Base-by-base conservation (phyloP, 2,113 vertebrate genomes). In the Lycaon pictus region DNA sequence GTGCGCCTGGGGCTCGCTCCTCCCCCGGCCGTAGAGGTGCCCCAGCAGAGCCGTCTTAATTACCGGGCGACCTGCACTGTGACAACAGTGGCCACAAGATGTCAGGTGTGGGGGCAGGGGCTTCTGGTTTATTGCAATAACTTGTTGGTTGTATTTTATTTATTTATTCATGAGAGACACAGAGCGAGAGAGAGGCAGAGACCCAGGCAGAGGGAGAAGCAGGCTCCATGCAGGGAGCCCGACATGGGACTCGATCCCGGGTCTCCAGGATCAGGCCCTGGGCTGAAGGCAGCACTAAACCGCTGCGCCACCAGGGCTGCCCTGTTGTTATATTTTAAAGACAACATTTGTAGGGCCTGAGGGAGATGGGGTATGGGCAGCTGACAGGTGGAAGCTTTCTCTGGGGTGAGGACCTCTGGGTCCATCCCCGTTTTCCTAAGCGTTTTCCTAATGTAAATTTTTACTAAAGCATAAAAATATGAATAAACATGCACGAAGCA, bases 341-440 rank as follows among this genome's bases (percentile, higher is more conserved):
- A 19, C 32, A 69, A 17, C 16, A 17, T 35, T 16, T 19, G 17
- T 27, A 3, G 0, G 43, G 43, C 69, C 35, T 92, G 29, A 4
- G 11, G 37, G 1, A 17, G 3, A 2, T 17, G 29, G 29, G 15
- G 1, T 3, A 9, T 0, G 2, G 23, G 10, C 3, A 6, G 27
- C n/a, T 7, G 7, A 11, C 4, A 3, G 3, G 35, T 27, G 29
- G 27, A 13, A 20, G 27, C 32, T 58, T 58, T 74, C 56, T 62
- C 8, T 7, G 3, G 11, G 35, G 11, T 51, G 29, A 62, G 48
- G 20, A 76, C 6, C 22, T 89, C 19, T 16, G 4, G 0, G 22
- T 53, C 71, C 13, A 9, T 3, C 48, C 23, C 11, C 1, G 0
- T 43, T 37, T 55, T 12, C 83, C 35, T 2, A 27, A 69, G n/a